phyloP scores from a whole-genome alignment of 2,797 vertebrate genomes.

The Enteromius treurensis region DNA sequence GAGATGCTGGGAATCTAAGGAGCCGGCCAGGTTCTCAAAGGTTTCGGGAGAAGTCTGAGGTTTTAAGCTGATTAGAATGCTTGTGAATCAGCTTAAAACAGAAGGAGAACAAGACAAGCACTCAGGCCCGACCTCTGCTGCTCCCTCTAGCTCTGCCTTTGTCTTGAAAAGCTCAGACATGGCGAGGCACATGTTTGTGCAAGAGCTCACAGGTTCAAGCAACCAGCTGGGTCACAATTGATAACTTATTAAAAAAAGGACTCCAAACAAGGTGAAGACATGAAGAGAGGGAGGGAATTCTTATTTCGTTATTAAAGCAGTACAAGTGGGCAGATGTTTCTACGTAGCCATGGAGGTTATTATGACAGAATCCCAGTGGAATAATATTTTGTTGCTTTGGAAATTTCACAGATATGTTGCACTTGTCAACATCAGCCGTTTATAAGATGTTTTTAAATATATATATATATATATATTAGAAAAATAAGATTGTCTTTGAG shows the following conservation, averaged over 20 bases:
- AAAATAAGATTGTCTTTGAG: neutral
- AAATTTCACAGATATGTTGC: neutral
- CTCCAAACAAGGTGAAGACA: constrained; percentile 36
- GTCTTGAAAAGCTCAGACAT: constrained; percentile 86
- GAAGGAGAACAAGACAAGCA: constrained; percentile 71
- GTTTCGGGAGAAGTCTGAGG: constrained; percentile 64
- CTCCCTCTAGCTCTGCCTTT: constrained; percentile 82
- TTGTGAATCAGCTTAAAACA: constrained; percentile 81
- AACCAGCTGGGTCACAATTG: constrained; percentile 68
- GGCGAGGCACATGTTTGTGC: constrained; percentile 81
- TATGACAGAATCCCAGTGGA: constrained; percentile 53
- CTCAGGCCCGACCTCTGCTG: constrained; percentile 80
- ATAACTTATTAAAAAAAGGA: constrained; percentile 74
- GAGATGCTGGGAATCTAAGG: neutral
- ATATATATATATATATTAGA: too few relatives aligned
- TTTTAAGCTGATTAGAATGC: constrained; percentile 80
- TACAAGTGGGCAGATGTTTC: constrained; percentile 65
- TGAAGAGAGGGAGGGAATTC: constrained; percentile 62
- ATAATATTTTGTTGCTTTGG: neutral
- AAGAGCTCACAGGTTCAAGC: constrained; percentile 76
- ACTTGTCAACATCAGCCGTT: neutral
- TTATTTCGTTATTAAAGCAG: constrained; percentile 59
- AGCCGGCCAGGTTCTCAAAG: constrained; percentile 69
- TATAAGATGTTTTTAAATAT: neutral
- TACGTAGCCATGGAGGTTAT: constrained; percentile 61